These are phyloP conservation scores for Cephalopterus ornatus DNA, from an alignment of 2,113 vertebrate genomes.

Conservation along the genomic window DNA sequence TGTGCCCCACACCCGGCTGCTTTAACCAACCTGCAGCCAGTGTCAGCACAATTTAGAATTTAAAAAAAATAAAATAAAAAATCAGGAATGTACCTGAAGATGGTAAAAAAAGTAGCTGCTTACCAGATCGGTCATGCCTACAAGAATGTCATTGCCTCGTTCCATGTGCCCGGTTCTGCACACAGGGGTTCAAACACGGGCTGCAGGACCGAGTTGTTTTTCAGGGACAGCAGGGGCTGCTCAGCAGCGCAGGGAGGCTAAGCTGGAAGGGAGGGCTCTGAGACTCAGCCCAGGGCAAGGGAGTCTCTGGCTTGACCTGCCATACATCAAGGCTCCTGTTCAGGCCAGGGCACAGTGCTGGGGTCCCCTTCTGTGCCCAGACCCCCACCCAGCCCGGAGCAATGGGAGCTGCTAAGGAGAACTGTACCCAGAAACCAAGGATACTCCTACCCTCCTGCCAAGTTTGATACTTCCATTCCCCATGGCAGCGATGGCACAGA, in stretches of 20 bases:
- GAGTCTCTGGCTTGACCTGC: neutral
- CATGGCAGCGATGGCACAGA: rapidly evolving
- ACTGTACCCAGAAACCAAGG: rapidly evolving
- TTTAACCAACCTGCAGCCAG: neutral
- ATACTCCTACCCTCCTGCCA: rapidly evolving
- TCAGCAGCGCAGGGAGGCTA: rapidly evolving
- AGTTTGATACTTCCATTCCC: rapidly evolving
- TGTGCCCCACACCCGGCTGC: neutral
- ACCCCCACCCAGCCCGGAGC: neutral
- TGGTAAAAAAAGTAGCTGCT: neutral
- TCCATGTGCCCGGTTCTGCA: neutral
- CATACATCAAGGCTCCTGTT: rapidly evolving
- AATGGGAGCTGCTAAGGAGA: rapidly evolving
- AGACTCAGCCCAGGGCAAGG: neutral
- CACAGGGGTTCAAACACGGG: neutral
- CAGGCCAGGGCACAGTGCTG: neutral
- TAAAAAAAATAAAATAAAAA: neutral
- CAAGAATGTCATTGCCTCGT: neutral
- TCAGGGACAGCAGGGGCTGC: rapidly evolving
- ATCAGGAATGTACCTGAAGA: neutral
- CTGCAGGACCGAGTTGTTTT: neutral
- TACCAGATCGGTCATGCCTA: neutral
- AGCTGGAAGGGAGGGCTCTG: rapidly evolving
- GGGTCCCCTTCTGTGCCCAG: neutral
- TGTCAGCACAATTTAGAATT: neutral